A percentile compares a stretch with the other conserved stretches of the same genome.
phyloP scores from a whole-genome alignment of 1,140 invertebrate species.

The Brachionus sp. region DNA sequence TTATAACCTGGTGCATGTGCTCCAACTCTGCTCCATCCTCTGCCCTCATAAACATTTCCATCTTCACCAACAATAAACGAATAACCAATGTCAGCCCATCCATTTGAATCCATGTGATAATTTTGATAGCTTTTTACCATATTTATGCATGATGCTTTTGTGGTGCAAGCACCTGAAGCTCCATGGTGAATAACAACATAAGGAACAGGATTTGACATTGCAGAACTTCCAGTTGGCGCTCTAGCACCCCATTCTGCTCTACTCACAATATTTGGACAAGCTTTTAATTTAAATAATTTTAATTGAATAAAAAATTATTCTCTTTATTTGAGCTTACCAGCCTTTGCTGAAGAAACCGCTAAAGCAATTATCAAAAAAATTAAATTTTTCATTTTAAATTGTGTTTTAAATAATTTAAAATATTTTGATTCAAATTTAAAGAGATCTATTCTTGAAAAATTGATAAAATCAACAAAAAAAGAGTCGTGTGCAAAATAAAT shows the following conservation, averaged over 20 bases:
- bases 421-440: background rate
- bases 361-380: background rate
- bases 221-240: conserved; percentile 42
- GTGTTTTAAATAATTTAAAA: background rate
- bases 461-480: background rate
- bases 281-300: background rate
- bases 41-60: conserved; percentile 51
- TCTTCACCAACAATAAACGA: conserved; percentile 51
- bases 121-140: conserved; percentile 63
- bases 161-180: conserved; percentile 48
- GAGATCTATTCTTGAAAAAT: background rate
- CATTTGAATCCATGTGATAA: conserved; percentile 67
- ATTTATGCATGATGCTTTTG: conserved; percentile 47
- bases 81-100: conserved; percentile 50
- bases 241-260: conserved; percentile 49
- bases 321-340: background rate
- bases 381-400: background rate
- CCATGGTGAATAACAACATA: conserved; percentile 66
- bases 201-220: conserved; percentile 63
- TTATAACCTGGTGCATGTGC: conserved; percentile 68
- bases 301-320: background rate
- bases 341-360: background rate
- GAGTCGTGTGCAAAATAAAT: background rate
- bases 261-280: conserved; percentile 46
- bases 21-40: conserved; percentile 60